Evolutionary conservation across 2,888 invertebrate species (phyloP).

Genomic region (Gandaritis pyraliata): DNA sequence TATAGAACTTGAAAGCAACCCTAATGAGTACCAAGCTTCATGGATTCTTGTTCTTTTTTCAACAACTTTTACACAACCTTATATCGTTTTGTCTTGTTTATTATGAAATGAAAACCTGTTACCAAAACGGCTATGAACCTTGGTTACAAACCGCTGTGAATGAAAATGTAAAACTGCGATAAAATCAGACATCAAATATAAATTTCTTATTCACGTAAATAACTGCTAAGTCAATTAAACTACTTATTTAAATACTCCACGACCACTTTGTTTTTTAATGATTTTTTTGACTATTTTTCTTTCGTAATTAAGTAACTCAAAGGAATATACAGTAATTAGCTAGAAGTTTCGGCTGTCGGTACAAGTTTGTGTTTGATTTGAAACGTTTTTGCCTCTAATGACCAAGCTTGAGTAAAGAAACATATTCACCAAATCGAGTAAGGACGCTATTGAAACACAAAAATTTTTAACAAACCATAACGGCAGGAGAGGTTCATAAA

Average conservation of each 20-base stretch:
- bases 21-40: neutral
- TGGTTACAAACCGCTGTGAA: neutral
- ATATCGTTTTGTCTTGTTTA: neutral
- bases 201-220: neutral
- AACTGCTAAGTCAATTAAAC: neutral
- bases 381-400: constrained; percentile 76
- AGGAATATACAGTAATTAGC: constrained; percentile 48
- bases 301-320: constrained; percentile 58
- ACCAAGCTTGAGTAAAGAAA: constrained; percentile 44
- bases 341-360: constrained; percentile 59
- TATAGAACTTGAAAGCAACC: no score
- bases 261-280: neutral
- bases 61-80: neutral
- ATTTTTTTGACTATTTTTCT: constrained; percentile 12
- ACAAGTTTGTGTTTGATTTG: constrained; percentile 72
- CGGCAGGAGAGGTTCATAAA: no score
- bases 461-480: no score
- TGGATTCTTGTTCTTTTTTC: neutral
- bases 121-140: neutral
- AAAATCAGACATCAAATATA: neutral
- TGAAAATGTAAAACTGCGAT: neutral
- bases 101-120: neutral
- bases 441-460: no score
- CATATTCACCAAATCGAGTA: constrained; percentile 11
- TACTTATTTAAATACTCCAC: neutral